These are phyloP conservation scores for Pristionchus entomophagus DNA, from an alignment of 2,888 invertebrate species.

Conservation along the genomic window DNA sequence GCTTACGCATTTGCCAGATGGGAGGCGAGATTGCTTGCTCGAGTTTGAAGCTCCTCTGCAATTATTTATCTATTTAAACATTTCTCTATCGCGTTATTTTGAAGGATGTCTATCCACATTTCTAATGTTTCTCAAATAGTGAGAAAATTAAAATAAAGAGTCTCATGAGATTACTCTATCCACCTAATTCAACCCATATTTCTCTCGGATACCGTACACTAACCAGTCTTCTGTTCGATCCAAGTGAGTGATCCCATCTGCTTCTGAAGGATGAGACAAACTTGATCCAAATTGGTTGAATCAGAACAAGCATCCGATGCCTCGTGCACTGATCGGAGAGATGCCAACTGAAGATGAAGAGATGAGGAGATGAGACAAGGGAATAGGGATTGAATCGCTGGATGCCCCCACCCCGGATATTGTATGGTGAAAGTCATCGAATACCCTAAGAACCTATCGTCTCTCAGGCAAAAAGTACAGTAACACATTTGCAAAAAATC, in stretches of 20 bases:
- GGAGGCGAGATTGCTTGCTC: not conserved
- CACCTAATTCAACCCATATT: no score
- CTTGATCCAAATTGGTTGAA: constrained; percentile 55
- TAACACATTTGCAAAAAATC: no score
- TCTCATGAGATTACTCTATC: no score
- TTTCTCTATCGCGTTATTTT: not conserved
- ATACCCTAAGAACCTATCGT: no score
- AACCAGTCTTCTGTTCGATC: constrained; percentile 61
- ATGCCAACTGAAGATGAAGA: constrained; percentile 44
- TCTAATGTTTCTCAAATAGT: not conserved
- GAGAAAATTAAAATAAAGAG: not conserved
- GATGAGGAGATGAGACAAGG: no score
- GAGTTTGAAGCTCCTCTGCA: constrained; percentile 19
- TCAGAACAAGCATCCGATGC: constrained; percentile 24
- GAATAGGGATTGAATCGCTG: no score
- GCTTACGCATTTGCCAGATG: not conserved
- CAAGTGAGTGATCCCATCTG: constrained; percentile 62
- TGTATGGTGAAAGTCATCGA: no score
- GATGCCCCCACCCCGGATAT: no score
- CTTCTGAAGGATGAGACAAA: constrained; percentile 62
- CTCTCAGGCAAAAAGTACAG: no score
- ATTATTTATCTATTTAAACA: not conserved
- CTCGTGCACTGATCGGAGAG: constrained; percentile 49
- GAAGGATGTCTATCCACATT: not conserved
- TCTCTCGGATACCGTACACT: no score